Base-by-base conservation (phyloP, 2,113 vertebrate species). In the Salvelinus sp. region DNA sequence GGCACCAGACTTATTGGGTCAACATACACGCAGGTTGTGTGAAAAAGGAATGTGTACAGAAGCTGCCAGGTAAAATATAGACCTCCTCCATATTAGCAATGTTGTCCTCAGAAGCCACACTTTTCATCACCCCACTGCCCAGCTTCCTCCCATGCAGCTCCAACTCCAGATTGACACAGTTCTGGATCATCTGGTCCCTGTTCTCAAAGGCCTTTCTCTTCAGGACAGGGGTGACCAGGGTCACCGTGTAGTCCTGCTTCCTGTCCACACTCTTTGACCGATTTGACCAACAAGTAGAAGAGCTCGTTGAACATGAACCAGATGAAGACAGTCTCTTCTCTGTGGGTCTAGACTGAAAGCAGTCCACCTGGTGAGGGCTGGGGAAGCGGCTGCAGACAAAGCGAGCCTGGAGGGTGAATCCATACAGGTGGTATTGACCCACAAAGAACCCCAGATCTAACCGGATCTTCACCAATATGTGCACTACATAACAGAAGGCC, bases 291-390 rank as follows among this genome's bases (percentile, higher is more conserved):
- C 88, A 99, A 91, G 76, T 99, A 96, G 83, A 97, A 88, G 60
- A 99, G 93, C 92, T 99, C 98, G 0, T 94, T 86, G 81, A 98
- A 86, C 98, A 98, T 99, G 90, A 98, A 99, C 91, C 97, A 92
- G 86, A 99, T 98, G 91, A 99, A 96, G 74, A 99, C 85, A 1
- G 95, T 97, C 85, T 97, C 85, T 99, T 99, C 91, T 99, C 98
- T 0, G 97, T 98, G 28, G 98, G 97, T 74, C 98, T 90, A 0
- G 97, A 99, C 85, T 99, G 94, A 89, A 97, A 99, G 87, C 97
- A 99, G 92, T 99, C 97, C 85, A 99, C 97, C 10, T 92, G 92
- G 90, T 99, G 96, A 0, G 96, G 97, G 86, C 98, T 99, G 28
- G 98, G 97, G 50, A 88, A 94, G 62, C 91, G 90, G 78, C 82